Evolutionary conservation across 2,113 vertebrate species (phyloP), one percentile per base, ranked within the genome.

Genomic region (Promerops cafer): DNA sequence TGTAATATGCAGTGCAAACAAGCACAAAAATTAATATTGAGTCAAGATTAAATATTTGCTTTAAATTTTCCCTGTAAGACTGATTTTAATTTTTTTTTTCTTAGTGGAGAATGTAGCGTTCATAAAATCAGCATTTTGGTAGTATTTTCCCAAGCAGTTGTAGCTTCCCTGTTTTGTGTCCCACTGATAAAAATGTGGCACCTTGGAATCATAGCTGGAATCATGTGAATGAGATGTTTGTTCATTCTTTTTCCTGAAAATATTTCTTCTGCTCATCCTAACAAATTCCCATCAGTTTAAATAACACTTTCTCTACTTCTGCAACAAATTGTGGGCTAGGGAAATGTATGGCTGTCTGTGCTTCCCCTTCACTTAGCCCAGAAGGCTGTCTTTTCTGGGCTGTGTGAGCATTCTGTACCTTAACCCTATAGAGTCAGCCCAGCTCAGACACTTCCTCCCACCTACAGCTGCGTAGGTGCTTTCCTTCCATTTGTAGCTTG

Each of bases 11-110:
- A 66, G 33, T 33, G 52, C 53, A 68, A 70, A 72, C 65, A 93
- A 66, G 45, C 33, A 39, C 1, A 8, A 44, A 59, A 66, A 56
- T 84, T 61, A 69, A 72, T 74, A 18, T 12, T 60, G 47, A 78
- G 15, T 64, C 52, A 49, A 83, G 74, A 19, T 31, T 89, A 78
- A 77, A 64, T 90, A 71, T 53, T 95, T 53, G 53, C 30, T 76
- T 88, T 60, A 68, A 28, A 37, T 64, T 68, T 87, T 87, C 13
- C 17, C 26, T 16, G 6, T 50, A 35, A 69, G 24, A 35, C 21
- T 37, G 30, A 40, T 44, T 35, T 45, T 39, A 35, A 31, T 77
- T 64, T 40, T 40, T 31, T 40, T 18, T 18, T 50, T 81, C 45
- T 74, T 14, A 30, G 7, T 52, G 19, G 24, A 60, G 69, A 56